A percentile compares a stretch with the other conserved stretches of the same genome.
phyloP scores from a whole-genome alignment of 2,113 vertebrate genomes.

The Albula glossodonta region DNA sequence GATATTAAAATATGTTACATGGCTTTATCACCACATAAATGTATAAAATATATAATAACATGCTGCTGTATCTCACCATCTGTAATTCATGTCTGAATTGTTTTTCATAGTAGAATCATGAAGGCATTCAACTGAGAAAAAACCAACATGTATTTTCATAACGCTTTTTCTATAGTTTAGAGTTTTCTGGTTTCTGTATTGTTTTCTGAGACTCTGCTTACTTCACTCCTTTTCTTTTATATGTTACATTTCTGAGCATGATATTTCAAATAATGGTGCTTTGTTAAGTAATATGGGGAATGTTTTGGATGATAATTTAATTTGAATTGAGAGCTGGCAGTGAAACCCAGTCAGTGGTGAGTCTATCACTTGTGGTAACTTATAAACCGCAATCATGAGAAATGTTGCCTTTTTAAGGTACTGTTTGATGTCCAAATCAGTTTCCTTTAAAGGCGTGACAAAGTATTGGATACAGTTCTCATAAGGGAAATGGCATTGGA shows the following conservation, averaged over 20 bases:
- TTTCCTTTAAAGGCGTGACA: conserved; percentile 76
- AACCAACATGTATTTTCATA: background rate
- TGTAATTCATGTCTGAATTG: conserved; percentile 9
- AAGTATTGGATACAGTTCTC: conserved; percentile 75
- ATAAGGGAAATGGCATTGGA: conserved; percentile 71
- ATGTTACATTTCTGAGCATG: conserved; percentile 66
- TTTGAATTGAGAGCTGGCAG: conserved; percentile 53
- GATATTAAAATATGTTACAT: background rate
- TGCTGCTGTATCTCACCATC: background rate
- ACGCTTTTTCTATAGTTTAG: conserved; percentile 46
- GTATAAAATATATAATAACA: background rate
- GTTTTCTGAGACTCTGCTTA: conserved; percentile 66
- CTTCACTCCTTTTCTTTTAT: conserved; percentile 52
- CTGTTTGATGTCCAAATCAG: conserved; percentile 78
- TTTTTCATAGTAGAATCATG: conserved; percentile 18
- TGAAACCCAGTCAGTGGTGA: conserved; percentile 41
- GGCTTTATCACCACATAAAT: background rate
- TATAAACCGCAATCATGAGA: conserved; percentile 48
- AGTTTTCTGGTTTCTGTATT: conserved; percentile 65
- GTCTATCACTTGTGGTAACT: conserved; percentile 51
- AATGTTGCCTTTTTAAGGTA: conserved; percentile 44
- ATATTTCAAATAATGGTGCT: conserved; percentile 52
- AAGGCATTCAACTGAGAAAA: background rate
- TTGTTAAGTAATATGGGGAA: conserved; percentile 40
- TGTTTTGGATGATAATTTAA: conserved; percentile 63